phyloP scores from a whole-genome alignment of 2,113 vertebrate genomes.

The Dipodomys stephensi region DNA sequence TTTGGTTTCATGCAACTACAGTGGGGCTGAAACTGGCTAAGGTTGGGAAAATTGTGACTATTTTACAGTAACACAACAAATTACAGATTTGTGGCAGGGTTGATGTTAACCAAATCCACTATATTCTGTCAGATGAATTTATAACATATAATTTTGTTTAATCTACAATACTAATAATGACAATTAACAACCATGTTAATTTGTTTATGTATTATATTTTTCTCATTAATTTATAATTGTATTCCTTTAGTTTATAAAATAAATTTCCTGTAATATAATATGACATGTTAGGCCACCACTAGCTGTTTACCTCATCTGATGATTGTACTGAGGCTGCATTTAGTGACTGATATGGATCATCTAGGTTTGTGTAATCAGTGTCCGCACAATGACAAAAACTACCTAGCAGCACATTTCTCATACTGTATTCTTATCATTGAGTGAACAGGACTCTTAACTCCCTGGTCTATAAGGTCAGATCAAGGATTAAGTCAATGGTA shows the following conservation, averaged over 20 bases:
- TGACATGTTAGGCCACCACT: neutral
- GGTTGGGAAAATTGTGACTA: neutral
- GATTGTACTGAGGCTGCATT: neutral
- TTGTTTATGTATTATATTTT: neutral
- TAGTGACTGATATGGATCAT: too few species aligned
- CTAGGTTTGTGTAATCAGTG: neutral
- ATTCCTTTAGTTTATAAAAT: neutral
- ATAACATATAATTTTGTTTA: neutral
- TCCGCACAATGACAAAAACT: neutral
- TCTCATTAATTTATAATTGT: neutral
- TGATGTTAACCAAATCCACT: neutral
- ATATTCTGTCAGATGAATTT: neutral
- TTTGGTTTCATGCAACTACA: neutral
- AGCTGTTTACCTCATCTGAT: neutral
- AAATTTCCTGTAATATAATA: neutral
- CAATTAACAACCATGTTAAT: neutral
- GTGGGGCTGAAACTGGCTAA: neutral
- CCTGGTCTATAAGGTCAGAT: constrained; percentile 1
- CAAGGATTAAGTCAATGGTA: neutral
- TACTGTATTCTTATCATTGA: neutral
- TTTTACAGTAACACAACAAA: neutral
- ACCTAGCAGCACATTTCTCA: too few species aligned
- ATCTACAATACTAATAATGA: neutral
- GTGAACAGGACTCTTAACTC: neutral
- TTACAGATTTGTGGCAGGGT: too few species aligned